These are phyloP conservation scores for Microcaecilia unicolor DNA, from an alignment of 2,797 vertebrate species.

Conservation along the genomic window DNA sequence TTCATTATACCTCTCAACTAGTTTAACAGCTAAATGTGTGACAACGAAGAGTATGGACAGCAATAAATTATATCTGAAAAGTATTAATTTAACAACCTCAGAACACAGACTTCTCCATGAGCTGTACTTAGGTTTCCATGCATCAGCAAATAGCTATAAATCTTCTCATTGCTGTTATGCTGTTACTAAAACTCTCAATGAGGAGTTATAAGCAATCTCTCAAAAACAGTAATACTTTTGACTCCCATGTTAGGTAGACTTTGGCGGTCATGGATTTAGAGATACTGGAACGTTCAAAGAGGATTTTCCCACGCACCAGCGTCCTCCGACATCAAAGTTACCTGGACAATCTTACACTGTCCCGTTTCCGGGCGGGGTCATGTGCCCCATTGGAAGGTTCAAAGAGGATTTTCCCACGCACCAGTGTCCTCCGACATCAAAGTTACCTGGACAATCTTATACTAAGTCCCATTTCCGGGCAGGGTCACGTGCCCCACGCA, in stretches of 20 bases:
- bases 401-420: too few relatives aligned
- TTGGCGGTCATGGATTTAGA: constrained; percentile 22
- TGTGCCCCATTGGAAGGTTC: too few relatives aligned
- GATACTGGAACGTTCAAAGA: constrained; percentile 15
- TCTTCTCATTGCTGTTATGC: constrained; percentile 21
- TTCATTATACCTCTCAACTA: neutral
- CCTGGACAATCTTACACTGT: too few relatives aligned
- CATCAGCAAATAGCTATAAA: constrained; percentile 31
- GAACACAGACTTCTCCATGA: constrained; percentile 21
- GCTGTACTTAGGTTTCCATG: constrained; percentile 22
- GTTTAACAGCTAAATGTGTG: constrained; percentile 11
- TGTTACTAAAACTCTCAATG: constrained; percentile 29
- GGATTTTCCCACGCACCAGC: too few relatives aligned
- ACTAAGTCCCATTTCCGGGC: too few relatives aligned
- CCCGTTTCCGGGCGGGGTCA: too few relatives aligned
- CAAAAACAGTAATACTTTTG: constrained; percentile 21
- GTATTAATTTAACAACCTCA: constrained; percentile 27
- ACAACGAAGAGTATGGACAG: constrained; percentile 17
- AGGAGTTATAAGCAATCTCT: constrained; percentile 35
- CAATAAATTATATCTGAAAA: constrained; percentile 19
- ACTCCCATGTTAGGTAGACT: constrained; percentile 5
- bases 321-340: too few relatives aligned
- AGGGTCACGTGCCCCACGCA: too few relatives aligned
- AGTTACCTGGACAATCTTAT: too few relatives aligned
- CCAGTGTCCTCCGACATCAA: too few relatives aligned